Evolutionary conservation across 2,797 vertebrate species (phyloP), one percentile per base, ranked within the genome.

Genomic region (Dipus sagitta): DNA sequence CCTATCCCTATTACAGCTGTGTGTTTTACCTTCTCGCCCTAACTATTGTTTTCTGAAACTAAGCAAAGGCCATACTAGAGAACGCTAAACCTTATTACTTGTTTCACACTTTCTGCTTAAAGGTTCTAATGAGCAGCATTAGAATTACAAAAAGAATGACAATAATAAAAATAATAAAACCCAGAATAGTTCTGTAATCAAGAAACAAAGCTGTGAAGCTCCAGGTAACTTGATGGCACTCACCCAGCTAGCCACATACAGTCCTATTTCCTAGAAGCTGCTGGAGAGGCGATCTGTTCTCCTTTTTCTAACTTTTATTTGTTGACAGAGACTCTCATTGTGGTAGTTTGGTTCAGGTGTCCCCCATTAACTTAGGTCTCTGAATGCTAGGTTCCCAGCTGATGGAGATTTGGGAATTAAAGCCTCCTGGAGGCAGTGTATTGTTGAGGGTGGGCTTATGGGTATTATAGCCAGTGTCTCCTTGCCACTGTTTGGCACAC

Each of bases 31-130:
- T 9, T 64, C 21, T 80, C 67, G 14, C 12, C 34, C 79, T 92
- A 68, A 77, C 34, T 67, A 14, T 65, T 79, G 6, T 60, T 92
- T 83, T 92, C 83, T 90, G 71, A 90, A 75, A 18, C 54, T 83
- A 91, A 88, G 86, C 13, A 42, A 71, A 84, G 88, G 81, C 21
- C 47, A 4, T 47, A 30, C 8, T 1, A 47, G 47, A 77, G 92
- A 47, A 54, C 30, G 68, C 28, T 82, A 38, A 83, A 17, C 86
- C 30, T 76, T 42, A 30, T 23, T 70, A 17, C 10, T 13, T 62
- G 32, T 42, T 95, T 94, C 85, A 95, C 68, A 76, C 54, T 64
- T 30, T 91, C 34, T 91, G 6, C 38, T 87, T 89, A 77, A 58
- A 93, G 32, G 58, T 90, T 64, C n/a, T 92, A 68, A 75, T 86